Evolutionary conservation across 2,797 vertebrate species (phyloP).

Genomic region (Iguana delicatissima): DNA sequence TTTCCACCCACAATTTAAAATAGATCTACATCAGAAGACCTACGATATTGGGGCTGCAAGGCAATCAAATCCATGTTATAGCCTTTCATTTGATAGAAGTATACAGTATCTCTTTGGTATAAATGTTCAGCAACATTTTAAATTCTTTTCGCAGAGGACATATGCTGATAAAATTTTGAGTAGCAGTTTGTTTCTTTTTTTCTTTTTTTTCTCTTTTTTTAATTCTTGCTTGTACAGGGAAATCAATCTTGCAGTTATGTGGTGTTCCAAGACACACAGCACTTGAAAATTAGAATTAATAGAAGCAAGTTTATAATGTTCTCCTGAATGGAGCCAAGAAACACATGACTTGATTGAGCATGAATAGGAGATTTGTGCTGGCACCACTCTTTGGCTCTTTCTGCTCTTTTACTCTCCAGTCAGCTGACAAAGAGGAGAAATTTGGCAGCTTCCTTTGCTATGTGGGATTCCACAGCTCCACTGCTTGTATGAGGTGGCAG

Average conservation of each 20-base stretch:
- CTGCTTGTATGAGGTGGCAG: neutral
- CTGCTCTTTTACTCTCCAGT: neutral
- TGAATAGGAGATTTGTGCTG: conserved; percentile 39
- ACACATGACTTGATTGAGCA: conserved; percentile 26
- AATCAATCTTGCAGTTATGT: neutral
- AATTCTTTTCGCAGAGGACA: neutral
- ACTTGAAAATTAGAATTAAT: conserved; percentile 26
- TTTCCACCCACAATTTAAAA: neutral
- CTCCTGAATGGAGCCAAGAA: conserved; percentile 20
- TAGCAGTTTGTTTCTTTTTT: neutral
- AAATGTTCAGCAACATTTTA: neutral
- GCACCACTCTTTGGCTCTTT: conserved; percentile 23
- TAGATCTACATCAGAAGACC: neutral
- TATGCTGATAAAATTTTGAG: neutral
- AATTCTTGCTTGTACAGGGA: neutral
- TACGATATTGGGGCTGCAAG: neutral
- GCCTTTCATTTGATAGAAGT: neutral
- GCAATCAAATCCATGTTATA: neutral
- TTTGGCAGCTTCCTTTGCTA: conserved; percentile 1
- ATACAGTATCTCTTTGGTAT: neutral
- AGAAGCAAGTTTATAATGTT: conserved; percentile 13
- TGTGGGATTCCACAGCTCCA: neutral
- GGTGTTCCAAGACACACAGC: neutral
- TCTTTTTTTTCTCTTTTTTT: neutral
- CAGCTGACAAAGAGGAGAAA: conserved; percentile 26